Evolutionary conservation across 2,888 invertebrate genomes (phyloP).

Genomic region (Nemurella pictetii): DNA sequence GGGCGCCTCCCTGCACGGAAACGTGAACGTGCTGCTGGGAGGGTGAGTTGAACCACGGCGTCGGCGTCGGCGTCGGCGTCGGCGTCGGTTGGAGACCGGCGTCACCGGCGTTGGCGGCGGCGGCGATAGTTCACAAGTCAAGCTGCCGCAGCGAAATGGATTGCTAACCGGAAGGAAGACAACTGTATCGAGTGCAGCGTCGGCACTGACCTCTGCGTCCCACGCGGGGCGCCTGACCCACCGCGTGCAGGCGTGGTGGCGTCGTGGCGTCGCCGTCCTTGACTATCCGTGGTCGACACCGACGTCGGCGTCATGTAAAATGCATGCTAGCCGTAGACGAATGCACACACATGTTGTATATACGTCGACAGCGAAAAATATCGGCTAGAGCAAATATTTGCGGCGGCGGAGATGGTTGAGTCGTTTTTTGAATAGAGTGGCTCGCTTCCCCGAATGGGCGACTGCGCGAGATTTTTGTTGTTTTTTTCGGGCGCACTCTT

Average conservation of each 20-base stretch:
- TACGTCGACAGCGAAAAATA: neutral
- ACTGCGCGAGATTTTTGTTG: too few relatives aligned
- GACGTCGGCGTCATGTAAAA: neutral
- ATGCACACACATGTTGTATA: too few relatives aligned
- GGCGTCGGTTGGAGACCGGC: neutral
- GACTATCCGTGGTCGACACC: neutral
- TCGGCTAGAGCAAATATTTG: neutral
- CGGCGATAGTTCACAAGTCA: too few relatives aligned
- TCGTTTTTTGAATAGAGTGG: neutral
- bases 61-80: neutral
- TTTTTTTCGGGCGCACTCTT: too few relatives aligned
- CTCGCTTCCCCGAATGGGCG: too few relatives aligned
- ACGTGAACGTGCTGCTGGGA: conserved; percentile 74
- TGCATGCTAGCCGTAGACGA: neutral
- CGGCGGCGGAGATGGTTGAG: neutral
- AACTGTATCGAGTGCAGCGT: neutral
- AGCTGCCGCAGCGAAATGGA: neutral
- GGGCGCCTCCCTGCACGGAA: conserved; percentile 57
- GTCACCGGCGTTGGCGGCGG: neutral
- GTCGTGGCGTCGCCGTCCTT: too few relatives aligned
- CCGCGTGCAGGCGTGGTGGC: too few relatives aligned
- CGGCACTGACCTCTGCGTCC: neutral
- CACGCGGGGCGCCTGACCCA: neutral
- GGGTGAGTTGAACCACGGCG: conserved; percentile 61
- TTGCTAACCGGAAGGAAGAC: neutral